Conservation (phyloP, 1,140 invertebrate species). For the Pseudomyrmex gracilis region DNA sequence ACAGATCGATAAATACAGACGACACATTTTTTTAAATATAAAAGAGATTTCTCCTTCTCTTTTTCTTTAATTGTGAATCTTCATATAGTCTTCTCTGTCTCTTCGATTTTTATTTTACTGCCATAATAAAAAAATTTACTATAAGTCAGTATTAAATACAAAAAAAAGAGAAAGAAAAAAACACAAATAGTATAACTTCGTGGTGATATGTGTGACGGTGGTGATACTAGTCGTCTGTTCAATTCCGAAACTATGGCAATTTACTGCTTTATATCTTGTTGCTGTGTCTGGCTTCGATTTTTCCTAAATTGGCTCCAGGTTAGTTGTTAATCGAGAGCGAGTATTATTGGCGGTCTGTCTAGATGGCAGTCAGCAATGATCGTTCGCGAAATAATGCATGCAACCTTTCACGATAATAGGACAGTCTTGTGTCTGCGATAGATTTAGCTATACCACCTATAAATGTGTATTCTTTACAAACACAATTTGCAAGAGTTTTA, state of each 20-base stretch:
- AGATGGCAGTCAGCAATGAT: conserved; percentile 59
- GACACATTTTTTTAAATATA: conserved; percentile 14
- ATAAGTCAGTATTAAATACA: no score
- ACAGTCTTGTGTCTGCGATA: background rate
- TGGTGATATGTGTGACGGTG: no score
- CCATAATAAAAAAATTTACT: no score
- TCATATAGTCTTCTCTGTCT: no score
- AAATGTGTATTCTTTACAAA: conserved; percentile 18
- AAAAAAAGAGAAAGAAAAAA: no score
- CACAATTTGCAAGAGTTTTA: background rate
- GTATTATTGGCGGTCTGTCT: conserved; percentile 59
- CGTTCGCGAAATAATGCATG: conserved; percentile 55
- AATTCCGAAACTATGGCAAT: conserved; percentile 35
- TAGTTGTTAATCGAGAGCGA: conserved; percentile 53
- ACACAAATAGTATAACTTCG: no score
- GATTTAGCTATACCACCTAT: conserved; percentile 31
- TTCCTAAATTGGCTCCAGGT: conserved; percentile 52
- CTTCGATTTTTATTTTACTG: no score
- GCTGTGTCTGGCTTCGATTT: conserved; percentile 61
- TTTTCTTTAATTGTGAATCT: no score
- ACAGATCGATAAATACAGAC: conserved; percentile 39
- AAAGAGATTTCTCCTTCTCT: background rate
- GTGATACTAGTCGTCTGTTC: background rate
- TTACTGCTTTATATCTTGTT: conserved; percentile 49
- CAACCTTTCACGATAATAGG: conserved; percentile 58